Base-by-base conservation (phyloP, 1,140 invertebrate genomes). In the Holcopasites calliopsidis region DNA sequence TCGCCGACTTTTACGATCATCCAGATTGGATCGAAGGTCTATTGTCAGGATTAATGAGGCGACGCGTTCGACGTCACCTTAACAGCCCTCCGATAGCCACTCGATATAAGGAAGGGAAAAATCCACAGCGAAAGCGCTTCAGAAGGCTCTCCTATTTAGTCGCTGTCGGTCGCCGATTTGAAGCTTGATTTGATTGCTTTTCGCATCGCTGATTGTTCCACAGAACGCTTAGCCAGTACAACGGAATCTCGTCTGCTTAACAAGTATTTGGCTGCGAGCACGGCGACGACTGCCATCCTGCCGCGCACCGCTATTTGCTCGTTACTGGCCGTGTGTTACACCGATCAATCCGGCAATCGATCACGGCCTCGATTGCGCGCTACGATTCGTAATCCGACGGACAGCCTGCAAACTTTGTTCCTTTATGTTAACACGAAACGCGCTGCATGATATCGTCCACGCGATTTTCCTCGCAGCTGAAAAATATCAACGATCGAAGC, bases 391-490 rank as follows among this genome's bases (percentile, higher is more conserved):
- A 62, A 68, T 62, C 49, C 54, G 69, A 18, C 31, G 2, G 55
- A 33, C 31, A 35, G 31, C 49, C 23, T 75, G 71, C 79, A 79
- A 80, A 79, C 79, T 76, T 58, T 69, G n/a, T n/a, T n/a, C n/a
- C n/a, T n/a, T n/a, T n/a, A n/a, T n/a, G n/a, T n/a, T n/a, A n/a
- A n/a, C n/a, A n/a, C n/a, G n/a, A n/a, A n/a, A n/a, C n/a, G n/a
- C n/a, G n/a, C n/a, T n/a, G n/a, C n/a, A n/a, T n/a, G n/a, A n/a
- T n/a, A n/a, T n/a, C n/a, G n/a, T n/a, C n/a, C n/a, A n/a, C n/a
- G n/a, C n/a, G n/a, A n/a, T n/a, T n/a, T n/a, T n/a, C n/a, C n/a
- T n/a, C n/a, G n/a, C n/a, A n/a, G n/a, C n/a, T n/a, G n/a, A n/a
- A n/a, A n/a, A n/a, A n/a, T n/a, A n/a, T n/a, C n/a, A n/a, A n/a